phyloP scores from a whole-genome alignment of 2,113 vertebrate genomes.

The Xyliphius kryptos region DNA sequence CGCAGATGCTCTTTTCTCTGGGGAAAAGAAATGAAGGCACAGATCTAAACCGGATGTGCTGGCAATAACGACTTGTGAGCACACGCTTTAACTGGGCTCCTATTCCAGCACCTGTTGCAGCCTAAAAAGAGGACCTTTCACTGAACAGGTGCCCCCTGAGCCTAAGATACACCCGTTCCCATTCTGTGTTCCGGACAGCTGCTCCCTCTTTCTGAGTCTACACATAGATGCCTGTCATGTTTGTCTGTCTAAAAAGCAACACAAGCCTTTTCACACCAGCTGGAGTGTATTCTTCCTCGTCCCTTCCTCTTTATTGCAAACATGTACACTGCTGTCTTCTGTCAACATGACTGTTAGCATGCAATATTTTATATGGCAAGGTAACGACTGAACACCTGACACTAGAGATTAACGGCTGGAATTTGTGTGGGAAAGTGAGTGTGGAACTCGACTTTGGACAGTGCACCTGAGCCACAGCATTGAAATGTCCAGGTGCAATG shows the following conservation, averaged over 20 bases:
- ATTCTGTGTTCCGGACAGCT: slow-evolving; percentile 51
- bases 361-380: background rate
- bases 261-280: slow-evolving; percentile 33
- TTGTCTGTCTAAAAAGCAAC: slow-evolving; percentile 46
- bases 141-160: slow-evolving; percentile 62
- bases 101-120: slow-evolving; percentile 63
- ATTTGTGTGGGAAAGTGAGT: background rate
- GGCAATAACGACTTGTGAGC: slow-evolving; percentile 46
- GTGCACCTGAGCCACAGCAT: slow-evolving; percentile 7
- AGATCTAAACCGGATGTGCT: slow-evolving; percentile 54
- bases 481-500: background rate
- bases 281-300: background rate
- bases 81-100: slow-evolving; percentile 51
- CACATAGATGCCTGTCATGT: slow-evolving; percentile 55
- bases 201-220: slow-evolving; percentile 50
- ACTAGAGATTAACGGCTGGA: background rate
- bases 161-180: slow-evolving; percentile 16
- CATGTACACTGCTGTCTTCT: background rate
- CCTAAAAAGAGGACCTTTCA: slow-evolving; percentile 66
- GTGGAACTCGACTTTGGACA: background rate
- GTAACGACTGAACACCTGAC: slow-evolving; percentile 7
- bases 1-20: slow-evolving; percentile 21
- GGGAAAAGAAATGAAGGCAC: slow-evolving; percentile 28
- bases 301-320: background rate
- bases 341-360: slow-evolving; percentile 7